phyloP scores from a whole-genome alignment of 2,888 invertebrate genomes.

The Drosophila bunnanda region DNA sequence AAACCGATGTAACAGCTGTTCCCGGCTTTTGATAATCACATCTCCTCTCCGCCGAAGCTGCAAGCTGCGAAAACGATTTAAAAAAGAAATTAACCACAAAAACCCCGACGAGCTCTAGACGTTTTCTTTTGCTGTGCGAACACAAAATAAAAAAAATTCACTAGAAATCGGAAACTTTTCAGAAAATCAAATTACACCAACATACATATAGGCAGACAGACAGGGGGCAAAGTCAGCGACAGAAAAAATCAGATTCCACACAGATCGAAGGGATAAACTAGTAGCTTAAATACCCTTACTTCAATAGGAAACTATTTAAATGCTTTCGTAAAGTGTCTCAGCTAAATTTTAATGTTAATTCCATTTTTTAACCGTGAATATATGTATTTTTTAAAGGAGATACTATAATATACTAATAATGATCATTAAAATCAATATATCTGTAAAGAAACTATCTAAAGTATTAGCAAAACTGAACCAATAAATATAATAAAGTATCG shows the following conservation, averaged over 20 bases:
- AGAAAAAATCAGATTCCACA: constrained; percentile 36
- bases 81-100: constrained; percentile 79
- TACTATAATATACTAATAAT: background rate
- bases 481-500: no score
- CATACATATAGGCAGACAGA: constrained; percentile 30
- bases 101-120: constrained; percentile 66
- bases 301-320: background rate
- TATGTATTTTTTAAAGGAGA: background rate
- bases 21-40: constrained; percentile 65
- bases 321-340: background rate
- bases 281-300: constrained; percentile 7
- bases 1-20: constrained; percentile 65
- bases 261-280: background rate
- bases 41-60: constrained; percentile 1
- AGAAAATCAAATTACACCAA: constrained; percentile 78
- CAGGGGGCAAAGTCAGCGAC: constrained; percentile 52
- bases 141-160: constrained; percentile 63
- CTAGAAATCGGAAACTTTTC: constrained; percentile 80
- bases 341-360: background rate
- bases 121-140: constrained; percentile 62
- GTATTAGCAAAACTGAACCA: background rate
- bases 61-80: constrained; percentile 74
- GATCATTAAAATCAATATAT: background rate
- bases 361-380: background rate
- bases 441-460: background rate